Conservation (phyloP, 2,797 vertebrate genomes). For the Chelmon rostratus region DNA sequence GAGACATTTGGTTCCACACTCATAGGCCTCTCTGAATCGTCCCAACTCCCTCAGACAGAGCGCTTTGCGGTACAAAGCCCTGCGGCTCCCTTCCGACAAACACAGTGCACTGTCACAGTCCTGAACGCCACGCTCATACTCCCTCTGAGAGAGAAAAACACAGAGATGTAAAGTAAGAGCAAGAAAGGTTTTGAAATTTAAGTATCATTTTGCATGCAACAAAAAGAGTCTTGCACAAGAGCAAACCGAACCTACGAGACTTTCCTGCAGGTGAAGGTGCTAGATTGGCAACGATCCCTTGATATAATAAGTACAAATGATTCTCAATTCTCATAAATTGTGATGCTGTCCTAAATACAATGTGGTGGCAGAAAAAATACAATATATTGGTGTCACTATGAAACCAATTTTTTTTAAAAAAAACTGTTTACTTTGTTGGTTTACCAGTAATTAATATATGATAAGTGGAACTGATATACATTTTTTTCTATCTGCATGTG, state of each 20-base stretch:
- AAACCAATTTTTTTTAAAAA: too few relatives aligned
- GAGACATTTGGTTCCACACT: slow-evolving; percentile 95
- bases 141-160: slow-evolving; percentile 82
- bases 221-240: neutral
- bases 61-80: slow-evolving; percentile 94
- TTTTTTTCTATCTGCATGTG: slow-evolving; percentile 3
- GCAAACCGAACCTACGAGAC: neutral
- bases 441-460: neutral
- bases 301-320: neutral
- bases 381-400: too few relatives aligned
- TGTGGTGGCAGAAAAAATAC: neutral
- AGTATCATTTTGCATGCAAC: neutral
- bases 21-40: slow-evolving; percentile 94
- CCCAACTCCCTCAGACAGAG: slow-evolving; percentile 93
- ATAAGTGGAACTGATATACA: neutral
- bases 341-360: neutral
- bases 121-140: slow-evolving; percentile 93
- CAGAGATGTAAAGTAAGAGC: neutral
- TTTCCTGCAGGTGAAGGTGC: neutral
- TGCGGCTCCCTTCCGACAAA: slow-evolving; percentile 89
- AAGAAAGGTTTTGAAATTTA: neutral
- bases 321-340: neutral
- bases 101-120: slow-evolving; percentile 93
- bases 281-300: neutral
- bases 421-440: neutral